Conservation (phyloP, 2,888 invertebrate species). For the Nomada goodeniana region DNA sequence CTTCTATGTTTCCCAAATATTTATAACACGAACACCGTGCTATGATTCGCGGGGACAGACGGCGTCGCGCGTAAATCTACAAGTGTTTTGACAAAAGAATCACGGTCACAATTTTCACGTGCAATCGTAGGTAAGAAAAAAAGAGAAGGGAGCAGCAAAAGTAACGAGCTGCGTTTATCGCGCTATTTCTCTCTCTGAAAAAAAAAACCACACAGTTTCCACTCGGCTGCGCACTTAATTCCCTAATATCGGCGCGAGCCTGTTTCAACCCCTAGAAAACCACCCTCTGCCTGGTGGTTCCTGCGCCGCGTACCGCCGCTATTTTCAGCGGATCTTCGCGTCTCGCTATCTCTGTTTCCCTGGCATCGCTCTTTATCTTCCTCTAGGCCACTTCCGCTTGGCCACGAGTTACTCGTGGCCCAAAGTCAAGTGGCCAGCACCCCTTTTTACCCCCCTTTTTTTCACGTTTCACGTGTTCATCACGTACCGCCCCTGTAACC, state of each 20-base stretch:
- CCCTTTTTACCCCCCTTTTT: conserved; percentile 28
- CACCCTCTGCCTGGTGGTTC: neutral
- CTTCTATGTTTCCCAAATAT: conserved; percentile 19
- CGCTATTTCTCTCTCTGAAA: neutral
- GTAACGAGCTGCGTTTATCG: neutral
- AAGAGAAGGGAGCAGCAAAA: neutral
- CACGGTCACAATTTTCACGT: neutral
- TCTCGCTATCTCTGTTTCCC: conserved; percentile 10
- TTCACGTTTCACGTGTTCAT: conserved; percentile 34
- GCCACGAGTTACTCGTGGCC: conserved; percentile 44
- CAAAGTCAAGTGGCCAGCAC: conserved; percentile 62
- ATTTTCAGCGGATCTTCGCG: conserved; percentile 19
- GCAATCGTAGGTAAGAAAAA: neutral
- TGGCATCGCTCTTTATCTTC: conserved; percentile 24
- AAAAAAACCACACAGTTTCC: conserved; percentile 13
- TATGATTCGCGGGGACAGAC: neutral
- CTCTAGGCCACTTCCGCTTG: conserved; percentile 32
- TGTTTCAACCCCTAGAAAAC: conserved; percentile 5
- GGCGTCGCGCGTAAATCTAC: conserved; percentile 7
- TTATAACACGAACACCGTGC: conserved; percentile 11
- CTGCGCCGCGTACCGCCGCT: neutral
- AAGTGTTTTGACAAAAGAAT: neutral
- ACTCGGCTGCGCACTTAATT: conserved; percentile 19
- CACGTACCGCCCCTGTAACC: conserved; percentile 22
- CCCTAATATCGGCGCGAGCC: conserved; percentile 5